Evolutionary conservation across 2,113 vertebrate species (phyloP).

Genomic region (Gulo gulo): DNA sequence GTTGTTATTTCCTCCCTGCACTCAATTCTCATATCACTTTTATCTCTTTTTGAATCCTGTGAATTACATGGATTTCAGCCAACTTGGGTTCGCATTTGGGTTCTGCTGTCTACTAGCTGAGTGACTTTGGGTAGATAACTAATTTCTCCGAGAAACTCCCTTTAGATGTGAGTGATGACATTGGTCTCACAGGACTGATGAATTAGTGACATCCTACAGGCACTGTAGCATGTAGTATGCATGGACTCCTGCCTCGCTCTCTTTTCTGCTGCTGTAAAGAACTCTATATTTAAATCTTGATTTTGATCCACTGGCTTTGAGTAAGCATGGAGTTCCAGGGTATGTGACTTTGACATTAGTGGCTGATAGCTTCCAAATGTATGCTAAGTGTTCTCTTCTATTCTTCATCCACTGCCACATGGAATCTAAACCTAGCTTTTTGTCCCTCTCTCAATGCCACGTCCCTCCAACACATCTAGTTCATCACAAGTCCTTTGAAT

Average conservation of each 20-base stretch:
- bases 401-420: background rate
- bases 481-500: background rate
- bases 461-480: background rate
- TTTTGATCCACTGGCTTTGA: background rate
- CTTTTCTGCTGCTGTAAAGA: background rate
- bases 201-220: no score
- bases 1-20: background rate
- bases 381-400: background rate
- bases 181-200: background rate
- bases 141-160: background rate
- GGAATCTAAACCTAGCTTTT: background rate
- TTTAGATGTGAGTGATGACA: background rate
- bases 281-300: background rate
- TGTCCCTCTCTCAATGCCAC: background rate
- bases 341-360: background rate
- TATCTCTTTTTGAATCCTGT: background rate
- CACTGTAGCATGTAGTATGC: background rate
- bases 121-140: background rate
- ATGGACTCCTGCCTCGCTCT: background rate
- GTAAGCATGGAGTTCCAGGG: background rate
- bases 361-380: background rate
- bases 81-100: background rate
- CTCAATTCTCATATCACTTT: background rate
- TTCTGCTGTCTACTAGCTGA: background rate
- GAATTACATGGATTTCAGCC: background rate